Evolutionary conservation across 2,888 invertebrate species (phyloP), one percentile per base, ranked within the genome.

Genomic region (Acholoe squamosa): DNA sequence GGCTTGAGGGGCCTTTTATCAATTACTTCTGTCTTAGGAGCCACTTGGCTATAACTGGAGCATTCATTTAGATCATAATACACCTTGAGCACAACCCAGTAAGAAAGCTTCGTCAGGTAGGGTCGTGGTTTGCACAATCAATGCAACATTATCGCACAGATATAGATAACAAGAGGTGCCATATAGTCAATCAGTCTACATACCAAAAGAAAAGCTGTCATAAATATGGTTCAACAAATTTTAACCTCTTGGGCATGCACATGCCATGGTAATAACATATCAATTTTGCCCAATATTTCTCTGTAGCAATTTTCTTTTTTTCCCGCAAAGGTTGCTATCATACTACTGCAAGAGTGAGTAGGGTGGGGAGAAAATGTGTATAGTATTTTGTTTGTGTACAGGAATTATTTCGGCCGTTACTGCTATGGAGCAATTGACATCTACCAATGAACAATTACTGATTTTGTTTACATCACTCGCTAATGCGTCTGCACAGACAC

Each of bases 351-450:
- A 80, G 80, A 43, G 80, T 80, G 80, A 80, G 80, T 80, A 80
- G 80, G 31, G 61, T 61, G 61, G 34, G 43, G 80, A 80, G 80
- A 80, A 80, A 33, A 80, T 80, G 80, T 80, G 80, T 34, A 80
- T 80, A 34, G 80, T 80, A 80, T 80, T 61, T 76, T 76, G 80
- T 34, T 80, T 80, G 80, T 80, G 80, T 33, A 34, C 16, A 80
- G 80, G 33, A 80, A 34, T 80, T 80, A 80, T 16, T 34, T 80
- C 34, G 34, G 80, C 80, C 43, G 19, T 80, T 43, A 80, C 43
- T 80, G 80, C 80, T 80, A 33, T 80, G 80, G 80, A 80, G 80
- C n/a, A 80, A 80, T 43, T 80, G 80, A 80, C 80, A 80, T 33
- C 80, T 80, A 80, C 34, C 34, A 80, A 80, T 43, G 80, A 80